Percentiles rank a stretch among this genome's conserved stretches.
Conservation (phyloP, 2,797 vertebrate species). For the Poecilia picta region DNA sequence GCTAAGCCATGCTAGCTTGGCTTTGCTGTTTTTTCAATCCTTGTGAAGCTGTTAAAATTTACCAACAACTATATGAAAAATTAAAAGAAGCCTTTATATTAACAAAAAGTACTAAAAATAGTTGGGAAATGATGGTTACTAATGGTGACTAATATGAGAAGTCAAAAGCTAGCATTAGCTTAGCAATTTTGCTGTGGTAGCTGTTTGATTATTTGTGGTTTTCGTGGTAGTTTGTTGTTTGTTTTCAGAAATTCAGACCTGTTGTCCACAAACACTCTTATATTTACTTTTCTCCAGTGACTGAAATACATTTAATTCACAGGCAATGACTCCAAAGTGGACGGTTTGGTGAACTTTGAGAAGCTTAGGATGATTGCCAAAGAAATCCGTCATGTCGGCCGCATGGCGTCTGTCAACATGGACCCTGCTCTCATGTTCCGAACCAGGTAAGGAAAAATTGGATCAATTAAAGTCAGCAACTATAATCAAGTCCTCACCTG, state of each 20-base stretch:
- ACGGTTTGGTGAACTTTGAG: constrained; percentile 98
- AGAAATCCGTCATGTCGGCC: constrained; percentile 96
- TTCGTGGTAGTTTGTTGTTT: no score
- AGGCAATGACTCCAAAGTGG: constrained; percentile 99
- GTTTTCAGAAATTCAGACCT: neutral
- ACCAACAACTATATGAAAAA: neutral
- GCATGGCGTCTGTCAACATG: constrained; percentile 99
- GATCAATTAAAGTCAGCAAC: neutral
- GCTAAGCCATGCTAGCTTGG: neutral
- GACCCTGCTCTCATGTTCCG: constrained; percentile 98
- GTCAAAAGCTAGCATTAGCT: neutral
- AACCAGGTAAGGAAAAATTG: constrained; percentile 83
- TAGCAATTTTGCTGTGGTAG: neutral
- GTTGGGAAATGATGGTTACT: no score
- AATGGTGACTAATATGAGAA: neutral
- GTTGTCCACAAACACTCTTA: neutral
- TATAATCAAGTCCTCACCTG: neutral
- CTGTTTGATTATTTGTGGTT: neutral
- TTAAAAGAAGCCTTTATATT: neutral
- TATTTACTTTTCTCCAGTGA: neutral
- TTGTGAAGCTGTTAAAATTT: neutral
- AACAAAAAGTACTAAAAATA: neutral
- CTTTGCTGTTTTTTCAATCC: neutral
- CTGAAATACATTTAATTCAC: neutral
- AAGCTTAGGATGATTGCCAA: constrained; percentile 99